Percentiles rank a stretch among this genome's conserved stretches.
Conservation (phyloP, 1,140 invertebrate species). For the Thaumetopoea pityocampa region DNA sequence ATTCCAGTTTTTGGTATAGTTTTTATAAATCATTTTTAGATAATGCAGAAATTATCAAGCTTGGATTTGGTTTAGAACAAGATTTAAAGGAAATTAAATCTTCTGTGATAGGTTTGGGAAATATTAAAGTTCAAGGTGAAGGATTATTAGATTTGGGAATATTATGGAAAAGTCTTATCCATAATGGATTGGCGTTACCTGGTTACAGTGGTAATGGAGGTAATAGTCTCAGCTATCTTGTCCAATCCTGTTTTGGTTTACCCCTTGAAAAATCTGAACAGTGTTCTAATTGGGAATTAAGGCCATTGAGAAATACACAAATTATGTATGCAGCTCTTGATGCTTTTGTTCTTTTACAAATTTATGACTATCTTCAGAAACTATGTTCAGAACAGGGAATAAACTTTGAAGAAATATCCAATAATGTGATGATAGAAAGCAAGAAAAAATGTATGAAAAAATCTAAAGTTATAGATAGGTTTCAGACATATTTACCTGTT, state of each 20-base stretch:
- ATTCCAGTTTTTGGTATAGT: constrained; percentile 76
- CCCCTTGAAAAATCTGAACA: constrained; percentile 88
- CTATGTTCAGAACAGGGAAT: constrained; percentile 74
- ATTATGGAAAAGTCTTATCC: constrained; percentile 56
- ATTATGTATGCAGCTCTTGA: constrained; percentile 89
- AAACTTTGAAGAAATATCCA: constrained; percentile 79
- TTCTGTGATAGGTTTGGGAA: constrained; percentile 50
- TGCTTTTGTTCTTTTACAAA: constrained; percentile 86
- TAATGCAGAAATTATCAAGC: constrained; percentile 82
- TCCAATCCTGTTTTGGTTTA: constrained; percentile 83
- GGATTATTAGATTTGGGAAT: constrained; percentile 55
- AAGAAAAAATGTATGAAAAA: constrained; percentile 65
- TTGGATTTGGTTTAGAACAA: constrained; percentile 79
- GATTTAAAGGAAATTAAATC: constrained; percentile 66
- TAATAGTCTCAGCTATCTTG: constrained; percentile 80
- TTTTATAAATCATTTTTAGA: constrained; percentile 78
- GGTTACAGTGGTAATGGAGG: constrained; percentile 41
- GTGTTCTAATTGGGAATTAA: constrained; percentile 91
- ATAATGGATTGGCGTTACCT: constrained; percentile 44
- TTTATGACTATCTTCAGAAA: constrained; percentile 80
- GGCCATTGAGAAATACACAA: constrained; percentile 86
- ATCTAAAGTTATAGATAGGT: constrained; percentile 42
- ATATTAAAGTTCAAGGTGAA: constrained; percentile 64
- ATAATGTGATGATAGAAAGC: constrained; percentile 71
- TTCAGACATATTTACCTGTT: constrained; percentile 23